Conservation (phyloP, 37 sponge, comb jelly and placozoan species). For the Geodia barretti region DNA sequence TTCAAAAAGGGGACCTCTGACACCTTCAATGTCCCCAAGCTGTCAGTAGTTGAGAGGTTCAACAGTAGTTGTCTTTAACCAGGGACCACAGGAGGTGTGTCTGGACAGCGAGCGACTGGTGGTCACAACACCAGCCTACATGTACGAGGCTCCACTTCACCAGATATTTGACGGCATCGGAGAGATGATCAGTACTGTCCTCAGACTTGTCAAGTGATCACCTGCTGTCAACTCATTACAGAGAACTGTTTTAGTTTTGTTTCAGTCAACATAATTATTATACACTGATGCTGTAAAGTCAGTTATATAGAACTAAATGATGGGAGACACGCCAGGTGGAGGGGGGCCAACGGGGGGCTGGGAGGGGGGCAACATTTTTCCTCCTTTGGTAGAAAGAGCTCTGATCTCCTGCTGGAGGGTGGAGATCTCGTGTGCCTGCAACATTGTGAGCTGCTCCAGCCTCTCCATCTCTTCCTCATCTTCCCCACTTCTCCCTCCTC, state of each 20-base stretch:
- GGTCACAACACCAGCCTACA: slow-evolving; percentile 89
- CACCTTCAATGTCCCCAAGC: too few species aligned
- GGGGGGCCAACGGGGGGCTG: slow-evolving; percentile 58
- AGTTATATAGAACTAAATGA: neutral
- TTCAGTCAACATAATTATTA: too few species aligned
- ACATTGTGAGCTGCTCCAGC: slow-evolving; percentile 60
- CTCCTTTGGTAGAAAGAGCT: slow-evolving; percentile 82
- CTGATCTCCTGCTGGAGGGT: slow-evolving; percentile 83
- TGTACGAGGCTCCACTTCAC: slow-evolving; percentile 81
- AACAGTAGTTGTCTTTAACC: slow-evolving; percentile 3
- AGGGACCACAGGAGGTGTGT: slow-evolving; percentile 56
- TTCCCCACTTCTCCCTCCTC: slow-evolving; percentile 19
- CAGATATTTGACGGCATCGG: slow-evolving; percentile 87
- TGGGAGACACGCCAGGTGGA: neutral
- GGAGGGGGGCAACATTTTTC: slow-evolving; percentile 86
- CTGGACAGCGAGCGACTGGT: slow-evolving; percentile 65
- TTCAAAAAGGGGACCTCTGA: too few species aligned
- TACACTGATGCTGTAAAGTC: neutral
- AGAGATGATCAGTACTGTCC: slow-evolving; percentile 59
- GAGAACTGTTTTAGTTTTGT: too few species aligned
- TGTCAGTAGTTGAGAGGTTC: too few species aligned
- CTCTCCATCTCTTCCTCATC: slow-evolving; percentile 73
- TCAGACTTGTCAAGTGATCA: slow-evolving; percentile 31
- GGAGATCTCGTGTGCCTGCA: slow-evolving; percentile 84
- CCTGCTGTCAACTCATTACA: neutral